phyloP scores from a whole-genome alignment of 2,113 vertebrate genomes.

The Hystrix brachyura region DNA sequence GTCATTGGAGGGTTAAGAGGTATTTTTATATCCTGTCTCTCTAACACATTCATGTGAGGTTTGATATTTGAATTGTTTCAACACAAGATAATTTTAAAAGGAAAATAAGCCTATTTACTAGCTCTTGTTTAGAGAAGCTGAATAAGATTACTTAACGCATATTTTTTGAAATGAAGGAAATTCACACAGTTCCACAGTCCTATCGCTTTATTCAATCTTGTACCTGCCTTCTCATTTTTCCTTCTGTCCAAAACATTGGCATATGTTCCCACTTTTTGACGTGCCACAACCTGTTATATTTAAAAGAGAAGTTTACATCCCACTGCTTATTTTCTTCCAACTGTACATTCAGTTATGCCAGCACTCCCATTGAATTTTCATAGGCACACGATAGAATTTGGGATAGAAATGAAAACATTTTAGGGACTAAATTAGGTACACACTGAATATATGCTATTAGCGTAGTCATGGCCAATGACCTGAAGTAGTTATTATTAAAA shows the following conservation, averaged over 20 bases:
- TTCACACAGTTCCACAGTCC: fast-evolving
- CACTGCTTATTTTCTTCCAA: not conserved
- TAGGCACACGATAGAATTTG: not conserved
- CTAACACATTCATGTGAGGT: not conserved
- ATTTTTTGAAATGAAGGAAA: not conserved
- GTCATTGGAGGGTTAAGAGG: too few relatives aligned
- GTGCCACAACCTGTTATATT: not conserved
- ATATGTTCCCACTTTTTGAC: not conserved
- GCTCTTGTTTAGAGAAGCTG: not conserved
- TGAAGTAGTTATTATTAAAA: not conserved
- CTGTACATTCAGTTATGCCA: fast-evolving
- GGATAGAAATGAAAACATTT: not conserved
- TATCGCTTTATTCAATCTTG: not conserved
- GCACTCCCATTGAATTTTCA: not conserved
- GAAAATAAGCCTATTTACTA: not conserved
- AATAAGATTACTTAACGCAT: not conserved
- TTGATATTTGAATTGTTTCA: not conserved
- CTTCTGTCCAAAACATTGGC: not conserved
- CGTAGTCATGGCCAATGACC: not conserved
- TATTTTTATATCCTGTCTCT: not conserved
- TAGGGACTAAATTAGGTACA: not conserved
- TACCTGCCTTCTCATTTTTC: fast-evolving
- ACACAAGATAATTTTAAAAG: not conserved
- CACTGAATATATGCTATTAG: not conserved
- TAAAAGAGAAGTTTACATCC: not conserved